Percentiles rank a stretch among this genome's conserved stretches.
Conservation (phyloP, 2,888 invertebrate genomes). For the Philaethria dido region DNA sequence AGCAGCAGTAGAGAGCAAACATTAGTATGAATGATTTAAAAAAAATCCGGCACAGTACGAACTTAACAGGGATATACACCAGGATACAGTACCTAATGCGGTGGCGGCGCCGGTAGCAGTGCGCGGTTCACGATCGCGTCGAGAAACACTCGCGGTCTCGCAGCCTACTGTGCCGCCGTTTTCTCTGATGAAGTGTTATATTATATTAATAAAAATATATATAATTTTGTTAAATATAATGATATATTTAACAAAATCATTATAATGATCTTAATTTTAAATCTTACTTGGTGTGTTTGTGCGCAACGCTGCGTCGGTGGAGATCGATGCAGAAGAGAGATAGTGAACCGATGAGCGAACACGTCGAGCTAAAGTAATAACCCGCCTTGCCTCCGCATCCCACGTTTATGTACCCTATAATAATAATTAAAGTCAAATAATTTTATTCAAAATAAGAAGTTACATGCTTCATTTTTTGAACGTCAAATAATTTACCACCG, state of each 20-base stretch:
- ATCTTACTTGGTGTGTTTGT: conserved; percentile 86
- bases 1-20: too few species aligned
- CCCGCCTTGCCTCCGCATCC: conserved; percentile 90
- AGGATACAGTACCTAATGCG: conserved; percentile 73
- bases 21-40: too few species aligned
- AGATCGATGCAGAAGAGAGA: conserved; percentile 92
- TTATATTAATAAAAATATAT: too few species aligned
- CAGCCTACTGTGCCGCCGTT: conserved; percentile 70
- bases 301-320: conserved; percentile 88
- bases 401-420: conserved; percentile 90
- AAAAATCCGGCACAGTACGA: too few species aligned
- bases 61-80: too few species aligned
- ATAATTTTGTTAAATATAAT: too few species aligned
- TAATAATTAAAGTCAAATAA: too few species aligned
- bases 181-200: conserved; percentile 62
- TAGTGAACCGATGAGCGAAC: conserved; percentile 89
- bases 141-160: conserved; percentile 70
- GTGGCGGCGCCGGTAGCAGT: conserved; percentile 82
- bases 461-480: too few species aligned
- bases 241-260: too few species aligned
- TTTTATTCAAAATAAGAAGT: too few species aligned
- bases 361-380: conserved; percentile 92
- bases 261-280: too few species aligned
- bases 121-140: conserved; percentile 73
- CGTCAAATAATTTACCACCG: too few species aligned